Evolutionary conservation across 1,140 invertebrate genomes (phyloP), one percentile per base, ranked within the genome.

Genomic region (Caenorhabditis latens): DNA sequence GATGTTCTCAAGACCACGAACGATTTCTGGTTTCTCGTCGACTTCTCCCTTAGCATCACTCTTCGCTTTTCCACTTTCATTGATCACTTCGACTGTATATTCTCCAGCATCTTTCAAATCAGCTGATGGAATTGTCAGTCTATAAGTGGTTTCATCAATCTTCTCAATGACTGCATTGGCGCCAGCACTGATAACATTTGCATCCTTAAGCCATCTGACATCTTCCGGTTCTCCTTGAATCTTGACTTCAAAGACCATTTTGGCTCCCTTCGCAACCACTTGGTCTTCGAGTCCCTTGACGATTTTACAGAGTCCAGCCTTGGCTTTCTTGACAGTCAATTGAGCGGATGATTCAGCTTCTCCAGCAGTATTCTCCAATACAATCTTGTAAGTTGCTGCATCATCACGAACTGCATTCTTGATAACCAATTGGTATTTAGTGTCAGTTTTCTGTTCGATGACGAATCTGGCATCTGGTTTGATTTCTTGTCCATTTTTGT

Each of bases 141-240:
- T 89, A 79, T 92, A 92, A 42, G 89, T 92, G 42, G 90, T 57
- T n/a, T 91, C 89, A 85, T 90, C 91, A 42, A 92, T 84, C 61
- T 92, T 92, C 79, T 92, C 91, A 75, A 90, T 86, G 65, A 90
- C 87, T 19, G 87, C 89, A 50, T 63, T 63, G 6, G 89, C 55
- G 7, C 58, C 57, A 16, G 88, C 88, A 43, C 55, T 85, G 58
- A 90, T 83, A 21, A 88, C 88, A 32, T 91, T 89, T 24, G 92
- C 93, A 83, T 94, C 92, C 43, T 93, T 92, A 83, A 92, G 92
- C 93, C 94, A 94, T 87, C 92, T 93, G 32, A 93, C 92, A 71
- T 91, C 92, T 63, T 90, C 90, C 50, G 91, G 93, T 79, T 93
- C 93, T 40, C 91, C 91, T 75, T 90, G 84, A 58, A 93, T 84